These are phyloP conservation scores for Orthosia gothica DNA, from an alignment of 2,888 invertebrate genomes.

Conservation along the genomic window DNA sequence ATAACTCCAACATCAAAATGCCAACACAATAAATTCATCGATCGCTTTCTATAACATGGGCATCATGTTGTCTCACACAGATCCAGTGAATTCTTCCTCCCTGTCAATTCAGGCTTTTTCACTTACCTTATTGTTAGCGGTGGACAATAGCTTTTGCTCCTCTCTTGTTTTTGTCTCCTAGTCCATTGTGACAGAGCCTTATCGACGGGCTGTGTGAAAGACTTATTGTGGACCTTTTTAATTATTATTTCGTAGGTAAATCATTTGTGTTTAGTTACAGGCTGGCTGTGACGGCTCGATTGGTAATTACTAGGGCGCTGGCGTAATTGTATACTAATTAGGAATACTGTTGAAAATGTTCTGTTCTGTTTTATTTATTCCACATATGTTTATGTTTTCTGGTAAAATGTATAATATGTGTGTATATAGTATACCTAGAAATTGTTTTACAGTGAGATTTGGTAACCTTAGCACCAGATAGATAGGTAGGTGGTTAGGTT, in stretches of 20 bases:
- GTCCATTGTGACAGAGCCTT: conserved; percentile 79
- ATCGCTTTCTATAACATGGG: conserved; percentile 53
- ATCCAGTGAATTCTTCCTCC: conserved; percentile 73
- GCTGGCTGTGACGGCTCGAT: conserved; percentile 31
- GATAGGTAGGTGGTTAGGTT: no score
- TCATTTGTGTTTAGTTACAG: conserved; percentile 45
- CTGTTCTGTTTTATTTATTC: background rate
- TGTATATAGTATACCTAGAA: no score
- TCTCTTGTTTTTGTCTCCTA: conserved; percentile 84
- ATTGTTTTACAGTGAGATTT: background rate
- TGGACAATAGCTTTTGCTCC: conserved; percentile 79
- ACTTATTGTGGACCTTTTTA: conserved; percentile 66
- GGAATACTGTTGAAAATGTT: background rate
- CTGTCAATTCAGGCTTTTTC: conserved; percentile 83
- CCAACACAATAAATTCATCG: conserved; percentile 43
- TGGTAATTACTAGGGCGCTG: conserved; percentile 23
- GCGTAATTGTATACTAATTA: conserved; percentile 25
- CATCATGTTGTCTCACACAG: conserved; percentile 64
- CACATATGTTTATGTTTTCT: background rate
- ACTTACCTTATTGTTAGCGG: conserved; percentile 81
- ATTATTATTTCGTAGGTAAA: conserved; percentile 62
- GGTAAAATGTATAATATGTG: no score
- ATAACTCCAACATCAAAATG: conserved; percentile 11
- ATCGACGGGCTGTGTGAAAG: conserved; percentile 76
- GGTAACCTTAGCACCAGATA: background rate